Percentiles rank a stretch among this genome's conserved stretches.
phyloP scores from a whole-genome alignment of 2,113 vertebrate species.

The Macroglossus sobrinus region DNA sequence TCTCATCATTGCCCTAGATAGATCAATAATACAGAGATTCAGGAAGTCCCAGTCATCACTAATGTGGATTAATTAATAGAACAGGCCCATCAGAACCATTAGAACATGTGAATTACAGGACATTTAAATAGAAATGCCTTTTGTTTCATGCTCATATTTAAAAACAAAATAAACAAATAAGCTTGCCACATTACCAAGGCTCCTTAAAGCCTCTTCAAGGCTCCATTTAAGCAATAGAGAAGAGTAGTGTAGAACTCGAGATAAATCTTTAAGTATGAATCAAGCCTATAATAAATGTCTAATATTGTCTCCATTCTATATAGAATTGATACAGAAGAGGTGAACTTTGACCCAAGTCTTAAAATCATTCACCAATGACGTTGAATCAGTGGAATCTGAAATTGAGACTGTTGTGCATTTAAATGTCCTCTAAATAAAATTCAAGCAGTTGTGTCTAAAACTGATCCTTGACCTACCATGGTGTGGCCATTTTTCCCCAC shows the following conservation, averaged over 20 bases:
- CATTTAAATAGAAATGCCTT: conserved; percentile 17
- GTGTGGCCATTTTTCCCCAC: conserved; percentile 12
- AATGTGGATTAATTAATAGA: neutral
- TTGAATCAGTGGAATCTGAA: neutral
- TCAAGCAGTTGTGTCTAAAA: neutral
- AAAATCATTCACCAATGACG: neutral
- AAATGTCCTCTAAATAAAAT: conserved; percentile 2
- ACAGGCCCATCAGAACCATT: neutral
- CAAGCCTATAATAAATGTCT: neutral
- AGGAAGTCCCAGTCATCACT: neutral
- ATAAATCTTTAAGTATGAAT: neutral
- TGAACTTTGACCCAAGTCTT: conserved; percentile 5
- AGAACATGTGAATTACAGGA: neutral
- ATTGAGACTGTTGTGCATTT: neutral
- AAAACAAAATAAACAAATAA: conserved; percentile 11
- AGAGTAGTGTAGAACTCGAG: neutral
- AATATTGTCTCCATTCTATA: neutral
- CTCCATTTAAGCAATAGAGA: neutral
- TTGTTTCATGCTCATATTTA: conserved; percentile 21
- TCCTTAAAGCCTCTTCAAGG: neutral
- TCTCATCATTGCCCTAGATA: neutral
- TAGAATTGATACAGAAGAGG: conserved; percentile 7
- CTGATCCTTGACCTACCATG: neutral
- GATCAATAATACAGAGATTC: neutral
- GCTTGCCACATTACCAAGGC: neutral